Percentiles rank a stretch among this genome's conserved stretches.
phyloP scores from a whole-genome alignment of 2,888 invertebrate genomes.

The Phortica okadai region DNA sequence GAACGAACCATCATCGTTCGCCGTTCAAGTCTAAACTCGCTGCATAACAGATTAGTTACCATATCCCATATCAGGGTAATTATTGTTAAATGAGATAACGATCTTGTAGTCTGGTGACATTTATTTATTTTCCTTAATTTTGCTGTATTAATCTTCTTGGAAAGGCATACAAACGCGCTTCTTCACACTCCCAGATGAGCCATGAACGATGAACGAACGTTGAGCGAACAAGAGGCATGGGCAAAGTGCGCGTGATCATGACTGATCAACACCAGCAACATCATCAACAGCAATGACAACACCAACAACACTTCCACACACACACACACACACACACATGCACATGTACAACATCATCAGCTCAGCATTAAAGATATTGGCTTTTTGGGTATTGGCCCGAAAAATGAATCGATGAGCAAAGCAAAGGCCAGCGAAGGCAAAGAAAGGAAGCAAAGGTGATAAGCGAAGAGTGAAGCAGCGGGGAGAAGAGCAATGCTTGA shows the following conservation, averaged over 20 bases:
- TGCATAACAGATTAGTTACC: conserved; percentile 75
- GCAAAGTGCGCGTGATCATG: conserved; percentile 47
- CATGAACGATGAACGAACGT: conserved; percentile 28
- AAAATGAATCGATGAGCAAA: background rate
- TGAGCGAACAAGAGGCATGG: conserved; percentile 31
- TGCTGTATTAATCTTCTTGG: conserved; percentile 76
- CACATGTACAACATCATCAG: conserved; percentile 19
- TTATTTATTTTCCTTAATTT: conserved; percentile 77
- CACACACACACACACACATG: too few species aligned
- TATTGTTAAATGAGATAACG: conserved; percentile 77
- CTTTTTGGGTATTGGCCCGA: conserved; percentile 9
- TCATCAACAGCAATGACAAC: conserved; percentile 45
- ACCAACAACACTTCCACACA: conserved; percentile 22
- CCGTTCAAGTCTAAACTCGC: conserved; percentile 20
- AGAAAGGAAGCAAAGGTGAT: background rate
- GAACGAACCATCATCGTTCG: conserved; percentile 21
- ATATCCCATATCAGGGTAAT: conserved; percentile 77
- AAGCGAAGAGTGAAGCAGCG: too few species aligned
- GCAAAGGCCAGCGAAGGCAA: background rate
- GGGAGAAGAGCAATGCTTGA: conserved; percentile 3
- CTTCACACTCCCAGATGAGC: conserved; percentile 14
- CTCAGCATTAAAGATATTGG: background rate
- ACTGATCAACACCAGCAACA: conserved; percentile 50
- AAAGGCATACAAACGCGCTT: conserved; percentile 58
- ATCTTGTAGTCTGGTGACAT: conserved; percentile 77